Evolutionary conservation across 2,888 invertebrate species (phyloP).

Genomic region (Crepidodera aurea): DNA sequence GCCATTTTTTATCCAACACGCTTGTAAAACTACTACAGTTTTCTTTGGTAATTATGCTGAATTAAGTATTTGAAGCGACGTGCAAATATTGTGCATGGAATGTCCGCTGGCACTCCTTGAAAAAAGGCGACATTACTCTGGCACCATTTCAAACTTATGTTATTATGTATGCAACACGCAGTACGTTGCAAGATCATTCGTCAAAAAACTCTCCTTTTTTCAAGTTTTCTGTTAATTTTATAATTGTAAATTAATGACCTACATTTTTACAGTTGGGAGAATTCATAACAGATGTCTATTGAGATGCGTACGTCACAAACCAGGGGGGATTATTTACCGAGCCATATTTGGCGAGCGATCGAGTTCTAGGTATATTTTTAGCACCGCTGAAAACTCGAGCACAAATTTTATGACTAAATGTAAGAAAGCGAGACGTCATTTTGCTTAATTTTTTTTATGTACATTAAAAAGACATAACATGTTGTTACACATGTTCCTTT

Average conservation of each 20-base stretch:
- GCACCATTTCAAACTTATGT: neutral
- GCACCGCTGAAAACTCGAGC: constrained; percentile 30
- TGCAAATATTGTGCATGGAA: neutral
- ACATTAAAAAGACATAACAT: neutral
- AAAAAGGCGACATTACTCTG: neutral
- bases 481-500: neutral
- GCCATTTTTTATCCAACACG: constrained; percentile 10
- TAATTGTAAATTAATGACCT: constrained; percentile 24
- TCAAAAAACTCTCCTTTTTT: neutral
- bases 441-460: neutral
- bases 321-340: constrained; percentile 27
- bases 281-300: constrained; percentile 15
- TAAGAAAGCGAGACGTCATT: neutral
- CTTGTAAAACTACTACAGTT: neutral
- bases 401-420: constrained; percentile 12
- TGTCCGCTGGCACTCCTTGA: constrained; percentile 3
- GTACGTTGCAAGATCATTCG: neutral
- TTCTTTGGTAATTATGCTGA: neutral
- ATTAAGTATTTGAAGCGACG: neutral
- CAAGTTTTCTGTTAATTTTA: neutral
- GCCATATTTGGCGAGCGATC: constrained; percentile 51
- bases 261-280: constrained; percentile 18
- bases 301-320: constrained; percentile 42
- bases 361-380: constrained; percentile 49
- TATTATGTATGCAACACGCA: constrained; percentile 25